phyloP scores from a whole-genome alignment of 2,113 vertebrate genomes.

The Stictonetta naevosa region DNA sequence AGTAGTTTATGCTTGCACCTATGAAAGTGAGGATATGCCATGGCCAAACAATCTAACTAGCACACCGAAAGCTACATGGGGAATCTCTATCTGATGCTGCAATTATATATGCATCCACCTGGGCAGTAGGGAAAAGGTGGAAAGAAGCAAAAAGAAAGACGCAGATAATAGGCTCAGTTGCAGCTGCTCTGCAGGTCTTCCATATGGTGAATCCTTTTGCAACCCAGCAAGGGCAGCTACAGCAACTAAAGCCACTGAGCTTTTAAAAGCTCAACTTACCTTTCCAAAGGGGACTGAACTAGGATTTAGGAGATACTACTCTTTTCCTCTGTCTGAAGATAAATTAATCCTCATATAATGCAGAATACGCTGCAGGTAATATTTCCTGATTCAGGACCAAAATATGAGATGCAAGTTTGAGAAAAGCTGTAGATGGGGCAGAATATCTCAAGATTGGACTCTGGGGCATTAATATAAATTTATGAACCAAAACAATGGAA shows the following conservation, averaged over 20 bases:
- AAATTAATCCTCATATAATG: background rate
- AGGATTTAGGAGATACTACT: background rate
- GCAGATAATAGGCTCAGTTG: background rate
- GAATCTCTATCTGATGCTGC: background rate
- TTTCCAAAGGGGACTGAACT: background rate
- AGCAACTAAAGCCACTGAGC: rapidly evolving
- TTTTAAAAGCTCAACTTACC: background rate
- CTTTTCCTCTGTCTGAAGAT: background rate
- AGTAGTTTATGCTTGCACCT: background rate
- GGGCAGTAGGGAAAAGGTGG: background rate
- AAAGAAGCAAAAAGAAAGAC: background rate
- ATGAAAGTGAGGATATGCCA: background rate
- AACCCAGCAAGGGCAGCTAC: background rate
- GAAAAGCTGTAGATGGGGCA: background rate
- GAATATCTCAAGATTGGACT: background rate
- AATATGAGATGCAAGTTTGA: background rate
- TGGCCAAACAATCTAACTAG: background rate
- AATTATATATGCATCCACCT: background rate
- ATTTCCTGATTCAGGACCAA: background rate
- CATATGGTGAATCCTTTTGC: background rate
- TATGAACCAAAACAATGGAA: background rate
- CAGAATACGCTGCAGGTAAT: background rate
- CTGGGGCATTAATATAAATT: background rate
- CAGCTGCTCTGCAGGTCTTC: background rate
- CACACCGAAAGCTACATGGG: background rate